These are phyloP conservation scores for Xestia ashworthii DNA, from an alignment of 2,888 invertebrate genomes.

Conservation along the genomic window DNA sequence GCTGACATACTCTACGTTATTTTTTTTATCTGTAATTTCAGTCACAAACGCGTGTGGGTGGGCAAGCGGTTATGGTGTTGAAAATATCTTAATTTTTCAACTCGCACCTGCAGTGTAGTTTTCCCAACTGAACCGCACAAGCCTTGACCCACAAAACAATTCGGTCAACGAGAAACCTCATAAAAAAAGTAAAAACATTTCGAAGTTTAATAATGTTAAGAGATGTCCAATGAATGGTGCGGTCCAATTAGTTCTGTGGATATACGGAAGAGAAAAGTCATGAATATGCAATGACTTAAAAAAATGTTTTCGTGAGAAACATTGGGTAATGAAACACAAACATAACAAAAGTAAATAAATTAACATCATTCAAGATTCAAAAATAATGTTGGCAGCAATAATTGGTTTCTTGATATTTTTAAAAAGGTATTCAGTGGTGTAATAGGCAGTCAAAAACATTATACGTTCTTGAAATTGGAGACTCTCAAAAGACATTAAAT, in stretches of 20 bases:
- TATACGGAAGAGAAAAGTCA: not conserved
- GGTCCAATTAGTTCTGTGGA: conserved; percentile 23
- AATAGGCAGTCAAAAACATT: not conserved
- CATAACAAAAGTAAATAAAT: not conserved
- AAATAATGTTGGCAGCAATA: not conserved
- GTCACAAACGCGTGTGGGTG: not conserved
- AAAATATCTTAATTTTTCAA: not conserved
- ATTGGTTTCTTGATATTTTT: not conserved
- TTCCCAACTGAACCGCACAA: not conserved
- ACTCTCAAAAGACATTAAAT: not conserved
- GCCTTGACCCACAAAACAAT: conserved; percentile 31
- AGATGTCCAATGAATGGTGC: conserved; percentile 10
- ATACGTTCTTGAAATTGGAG: not conserved
- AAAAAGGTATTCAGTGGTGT: not conserved
- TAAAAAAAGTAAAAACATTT: conserved; percentile 31
- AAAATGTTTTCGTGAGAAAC: not conserved
- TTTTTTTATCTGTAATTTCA: not conserved
- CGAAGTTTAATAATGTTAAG: conserved; percentile 19
- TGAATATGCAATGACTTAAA: not conserved
- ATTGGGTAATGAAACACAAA: not conserved
- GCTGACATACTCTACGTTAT: not conserved
- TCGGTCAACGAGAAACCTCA: conserved; percentile 24
- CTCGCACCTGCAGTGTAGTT: not conserved
- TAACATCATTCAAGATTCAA: not conserved
- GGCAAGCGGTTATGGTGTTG: too few species aligned